Percentiles rank a stretch among this genome's conserved stretches.
Conservation (phyloP, 1,140 invertebrate species). For the Grapholita molesta region DNA sequence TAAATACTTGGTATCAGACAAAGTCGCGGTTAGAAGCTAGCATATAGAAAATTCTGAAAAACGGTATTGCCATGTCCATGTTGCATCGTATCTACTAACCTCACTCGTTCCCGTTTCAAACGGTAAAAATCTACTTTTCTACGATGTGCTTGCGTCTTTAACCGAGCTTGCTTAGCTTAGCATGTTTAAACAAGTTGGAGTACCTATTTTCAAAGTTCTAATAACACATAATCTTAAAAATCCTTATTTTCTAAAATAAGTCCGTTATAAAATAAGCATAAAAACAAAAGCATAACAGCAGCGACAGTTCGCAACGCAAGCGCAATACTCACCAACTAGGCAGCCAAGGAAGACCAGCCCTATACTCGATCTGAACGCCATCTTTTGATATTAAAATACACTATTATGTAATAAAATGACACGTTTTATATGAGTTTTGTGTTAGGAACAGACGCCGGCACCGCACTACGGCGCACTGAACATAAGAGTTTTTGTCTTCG, state of each 20-base stretch:
- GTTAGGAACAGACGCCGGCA: constrained; percentile 48
- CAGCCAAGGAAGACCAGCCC: constrained; percentile 54
- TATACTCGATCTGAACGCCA: constrained; percentile 59
- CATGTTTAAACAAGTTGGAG: too few species aligned
- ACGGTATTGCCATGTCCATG: too few species aligned
- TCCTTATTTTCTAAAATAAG: background rate
- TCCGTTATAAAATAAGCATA: background rate
- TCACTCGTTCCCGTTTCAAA: too few species aligned
- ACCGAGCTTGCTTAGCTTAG: too few species aligned
- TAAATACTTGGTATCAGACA: too few species aligned
- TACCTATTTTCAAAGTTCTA: too few species aligned
- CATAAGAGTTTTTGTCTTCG: constrained; percentile 67
- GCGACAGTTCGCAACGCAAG: background rate
- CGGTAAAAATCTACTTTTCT: too few species aligned
- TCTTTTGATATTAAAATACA: constrained; percentile 55
- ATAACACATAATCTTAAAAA: too few species aligned
- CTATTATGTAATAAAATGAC: constrained; percentile 55
- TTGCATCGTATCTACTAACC: too few species aligned
- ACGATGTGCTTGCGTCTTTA: too few species aligned
- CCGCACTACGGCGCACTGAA: constrained; percentile 66
- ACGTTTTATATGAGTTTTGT: constrained; percentile 53
- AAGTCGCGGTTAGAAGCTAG: too few species aligned
- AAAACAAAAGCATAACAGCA: background rate
- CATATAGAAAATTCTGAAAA: too few species aligned
- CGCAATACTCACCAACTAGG: constrained; percentile 59